A percentile compares a stretch with the other conserved stretches of the same genome.
Conservation (phyloP, 2,113 vertebrate species). For the Panthera uncia region DNA sequence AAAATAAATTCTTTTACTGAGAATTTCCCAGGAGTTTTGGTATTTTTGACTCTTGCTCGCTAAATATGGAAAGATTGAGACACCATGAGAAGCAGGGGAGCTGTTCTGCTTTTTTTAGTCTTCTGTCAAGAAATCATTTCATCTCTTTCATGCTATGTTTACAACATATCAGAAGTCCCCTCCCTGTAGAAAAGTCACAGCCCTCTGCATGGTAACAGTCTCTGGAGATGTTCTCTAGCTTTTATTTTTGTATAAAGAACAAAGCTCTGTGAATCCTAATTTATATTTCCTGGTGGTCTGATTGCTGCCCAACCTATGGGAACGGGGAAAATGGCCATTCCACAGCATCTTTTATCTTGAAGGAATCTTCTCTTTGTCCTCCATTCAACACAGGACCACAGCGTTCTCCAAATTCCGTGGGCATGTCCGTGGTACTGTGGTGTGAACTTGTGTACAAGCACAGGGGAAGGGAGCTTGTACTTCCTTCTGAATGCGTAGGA, state of each 20-base stretch:
- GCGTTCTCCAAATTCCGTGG: background rate
- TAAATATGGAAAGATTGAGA: constrained; percentile 80
- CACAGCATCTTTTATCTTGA: background rate
- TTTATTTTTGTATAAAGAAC: constrained; percentile 38
- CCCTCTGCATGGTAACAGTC: background rate
- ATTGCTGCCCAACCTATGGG: background rate
- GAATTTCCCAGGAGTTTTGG: constrained; percentile 80
- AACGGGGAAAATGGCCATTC: constrained; percentile 22
- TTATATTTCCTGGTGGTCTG: constrained; percentile 33
- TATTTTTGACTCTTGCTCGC: constrained; percentile 80
- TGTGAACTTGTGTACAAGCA: background rate
- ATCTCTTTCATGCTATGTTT: constrained; percentile 48
- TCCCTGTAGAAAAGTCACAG: constrained; percentile 45
- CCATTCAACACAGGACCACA: background rate
- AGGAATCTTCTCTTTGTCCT: background rate
- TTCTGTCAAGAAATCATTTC: constrained; percentile 60
- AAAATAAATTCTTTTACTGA: constrained; percentile 78
- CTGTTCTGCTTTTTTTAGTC: constrained; percentile 75
- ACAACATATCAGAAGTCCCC: constrained; percentile 36
- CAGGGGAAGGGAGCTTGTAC: background rate
- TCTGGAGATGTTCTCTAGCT: constrained; percentile 10
- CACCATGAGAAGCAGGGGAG: constrained; percentile 59
- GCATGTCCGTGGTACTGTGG: background rate
- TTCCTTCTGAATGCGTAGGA: background rate
- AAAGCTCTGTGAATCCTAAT: background rate